Evolutionary conservation across 1,140 invertebrate species (phyloP).

Genomic region (Heterodera schachtii): DNA sequence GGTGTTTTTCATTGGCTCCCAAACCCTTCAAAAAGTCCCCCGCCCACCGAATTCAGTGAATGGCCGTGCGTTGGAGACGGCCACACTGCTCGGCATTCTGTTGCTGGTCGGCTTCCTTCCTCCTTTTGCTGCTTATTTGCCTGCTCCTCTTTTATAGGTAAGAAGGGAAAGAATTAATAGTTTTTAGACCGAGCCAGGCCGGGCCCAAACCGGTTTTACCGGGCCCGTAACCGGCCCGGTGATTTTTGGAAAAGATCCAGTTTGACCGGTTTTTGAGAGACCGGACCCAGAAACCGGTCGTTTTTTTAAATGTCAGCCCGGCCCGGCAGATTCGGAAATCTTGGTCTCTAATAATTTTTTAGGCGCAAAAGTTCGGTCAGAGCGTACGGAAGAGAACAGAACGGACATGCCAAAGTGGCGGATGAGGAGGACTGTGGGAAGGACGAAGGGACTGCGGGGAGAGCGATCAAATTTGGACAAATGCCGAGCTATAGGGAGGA

Average conservation of each 20-base stretch:
- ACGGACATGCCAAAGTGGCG: not conserved
- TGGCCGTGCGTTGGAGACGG: conserved; percentile 48
- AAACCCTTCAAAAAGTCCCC: not conserved
- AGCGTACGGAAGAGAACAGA: not conserved
- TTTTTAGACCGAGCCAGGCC: not conserved
- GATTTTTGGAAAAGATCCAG: too few species aligned
- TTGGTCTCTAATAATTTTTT: conserved; percentile 12
- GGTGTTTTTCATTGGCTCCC: not conserved
- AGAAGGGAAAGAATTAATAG: not conserved
- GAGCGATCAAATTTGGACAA: conserved; percentile 63
- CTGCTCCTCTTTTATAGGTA: conserved; percentile 59
- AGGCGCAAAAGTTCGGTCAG: conserved; percentile 41
- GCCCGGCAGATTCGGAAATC: too few species aligned
- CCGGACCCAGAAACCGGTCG: too few species aligned
- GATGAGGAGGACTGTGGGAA: conserved; percentile 42
- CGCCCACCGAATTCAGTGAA: not conserved
- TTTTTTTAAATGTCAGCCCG: too few species aligned
- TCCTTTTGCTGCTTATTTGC: conserved; percentile 59
- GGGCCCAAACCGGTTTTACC: too few species aligned
- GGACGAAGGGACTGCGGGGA: conserved; percentile 39
- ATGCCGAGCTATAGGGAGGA: conserved; percentile 64
- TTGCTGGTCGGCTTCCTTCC: conserved; percentile 52
- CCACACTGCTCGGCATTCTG: conserved; percentile 58
- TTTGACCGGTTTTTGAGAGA: too few species aligned
- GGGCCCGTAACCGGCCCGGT: too few species aligned